Evolutionary conservation across 2,113 vertebrate species (phyloP), one percentile per base, ranked within the genome.

Genomic region (Nanger granti): DNA sequence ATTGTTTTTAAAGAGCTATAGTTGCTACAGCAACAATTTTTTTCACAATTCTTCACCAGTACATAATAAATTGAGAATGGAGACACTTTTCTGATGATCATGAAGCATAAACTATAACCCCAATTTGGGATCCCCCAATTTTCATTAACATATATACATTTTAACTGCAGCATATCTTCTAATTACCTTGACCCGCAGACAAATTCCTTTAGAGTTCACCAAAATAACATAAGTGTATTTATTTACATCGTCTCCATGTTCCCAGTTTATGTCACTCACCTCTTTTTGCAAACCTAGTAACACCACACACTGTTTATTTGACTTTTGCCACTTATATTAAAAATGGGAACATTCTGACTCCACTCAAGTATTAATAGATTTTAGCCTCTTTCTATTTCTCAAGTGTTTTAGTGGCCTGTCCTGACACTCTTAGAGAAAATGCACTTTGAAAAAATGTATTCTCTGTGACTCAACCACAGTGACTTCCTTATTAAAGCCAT

Each of bases 401-500:
- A 91, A 91, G n/a, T 31, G 64, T 89, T 91, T 89, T 52, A 94
- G 52, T 82, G 55, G 7, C 31, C 83, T 92, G 3, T 94, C 90
- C 64, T 92, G 87, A 82, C 87, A 80, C 57, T 91, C 47, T 62
- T 87, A 82, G 1, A 95, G 49, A 92, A 97, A 95, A 95, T 54
- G 59, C 34, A 76, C 34, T 94, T 95, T 84, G 15, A 24, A 91
- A 59, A 96, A 89, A 57, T 20, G 6, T 76, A 60, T 95, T 52
- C 47, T 87, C 59, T 91, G 44, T 57, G 76, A 89, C 41, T 98
- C 94, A 95, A 92, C 44, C 80, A 87, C 86, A 97, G 28, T 69
- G 59, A 52, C 47, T 94, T 85, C 41, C 93, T 93, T 90, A 87
- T 49, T 80, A 73, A 91, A 97, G 55, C 31, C 76, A 88, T 94